Evolutionary conservation across 2,113 vertebrate genomes (phyloP).

Genomic region (Bos javanicus): DNA sequence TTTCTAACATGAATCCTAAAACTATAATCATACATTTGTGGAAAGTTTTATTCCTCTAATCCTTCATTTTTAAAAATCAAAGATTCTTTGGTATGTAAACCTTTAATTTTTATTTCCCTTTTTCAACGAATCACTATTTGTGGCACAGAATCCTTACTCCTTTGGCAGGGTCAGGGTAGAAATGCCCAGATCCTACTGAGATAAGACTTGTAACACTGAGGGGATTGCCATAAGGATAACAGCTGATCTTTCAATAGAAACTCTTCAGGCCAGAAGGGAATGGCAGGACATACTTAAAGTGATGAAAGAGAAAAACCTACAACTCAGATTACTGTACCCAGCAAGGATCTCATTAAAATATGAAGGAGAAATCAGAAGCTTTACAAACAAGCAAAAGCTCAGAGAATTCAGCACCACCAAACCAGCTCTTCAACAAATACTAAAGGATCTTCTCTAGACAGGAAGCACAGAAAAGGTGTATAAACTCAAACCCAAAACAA

Average conservation of each 20-base stretch:
- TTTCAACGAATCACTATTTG: background rate
- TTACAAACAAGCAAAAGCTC: background rate
- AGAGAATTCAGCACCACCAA: background rate
- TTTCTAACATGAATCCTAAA: conserved; percentile 58
- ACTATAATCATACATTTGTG: conserved; percentile 34
- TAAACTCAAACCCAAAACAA: background rate
- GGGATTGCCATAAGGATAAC: background rate
- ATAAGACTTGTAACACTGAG: background rate
- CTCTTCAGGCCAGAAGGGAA: background rate
- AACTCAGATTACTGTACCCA: background rate
- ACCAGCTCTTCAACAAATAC: background rate
- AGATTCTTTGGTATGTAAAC: background rate
- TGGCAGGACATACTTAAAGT: background rate
- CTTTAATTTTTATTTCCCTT: conserved; percentile 42
- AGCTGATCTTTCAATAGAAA: background rate
- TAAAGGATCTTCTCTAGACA: background rate
- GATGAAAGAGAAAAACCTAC: background rate
- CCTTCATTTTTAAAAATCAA: conserved; percentile 21
- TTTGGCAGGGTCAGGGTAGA: background rate
- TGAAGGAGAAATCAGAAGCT: background rate
- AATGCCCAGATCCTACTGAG: background rate
- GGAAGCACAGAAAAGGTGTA: background rate
- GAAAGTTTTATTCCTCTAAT: conserved; percentile 33
- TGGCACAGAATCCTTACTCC: background rate
- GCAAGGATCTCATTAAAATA: background rate